Percentiles rank a stretch among this genome's conserved stretches.
phyloP scores from a whole-genome alignment of 2,113 vertebrate species.

The Megaceryle torquata region DNA sequence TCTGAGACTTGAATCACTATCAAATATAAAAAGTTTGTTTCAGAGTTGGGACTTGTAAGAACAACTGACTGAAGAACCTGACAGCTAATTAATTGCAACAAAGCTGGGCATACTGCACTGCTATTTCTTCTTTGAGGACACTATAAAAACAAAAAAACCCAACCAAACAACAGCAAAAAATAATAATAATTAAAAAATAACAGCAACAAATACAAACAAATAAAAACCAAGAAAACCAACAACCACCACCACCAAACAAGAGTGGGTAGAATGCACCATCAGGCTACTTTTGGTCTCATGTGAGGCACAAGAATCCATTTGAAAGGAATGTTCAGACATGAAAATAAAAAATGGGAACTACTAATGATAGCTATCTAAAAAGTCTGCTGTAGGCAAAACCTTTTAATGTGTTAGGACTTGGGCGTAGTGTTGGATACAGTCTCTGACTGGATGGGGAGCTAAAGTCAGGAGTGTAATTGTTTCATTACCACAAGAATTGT shows the following conservation, averaged over 20 bases:
- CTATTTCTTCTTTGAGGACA: background rate
- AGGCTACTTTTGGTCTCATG: background rate
- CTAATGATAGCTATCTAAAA: background rate
- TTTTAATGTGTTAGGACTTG: background rate
- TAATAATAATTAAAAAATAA: too few species aligned
- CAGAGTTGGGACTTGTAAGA: background rate
- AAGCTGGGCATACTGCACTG: background rate
- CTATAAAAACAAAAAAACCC: background rate
- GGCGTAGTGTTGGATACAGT: background rate
- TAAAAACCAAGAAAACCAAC: too few species aligned
- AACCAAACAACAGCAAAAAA: too few species aligned
- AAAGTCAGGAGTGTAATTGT: background rate
- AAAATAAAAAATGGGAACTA: background rate
- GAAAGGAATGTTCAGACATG: background rate
- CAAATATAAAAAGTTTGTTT: background rate
- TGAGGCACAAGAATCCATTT: background rate
- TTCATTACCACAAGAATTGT: background rate
- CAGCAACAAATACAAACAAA: too few species aligned
- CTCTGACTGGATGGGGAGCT: background rate
- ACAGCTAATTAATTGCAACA: background rate
- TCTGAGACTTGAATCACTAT: background rate
- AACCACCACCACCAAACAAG: background rate
- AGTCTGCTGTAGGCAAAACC: background rate
- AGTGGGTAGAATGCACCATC: background rate
- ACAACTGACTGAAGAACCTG: background rate